phyloP scores from a whole-genome alignment of 1,140 invertebrate species.

The Zaprionus capensis region DNA sequence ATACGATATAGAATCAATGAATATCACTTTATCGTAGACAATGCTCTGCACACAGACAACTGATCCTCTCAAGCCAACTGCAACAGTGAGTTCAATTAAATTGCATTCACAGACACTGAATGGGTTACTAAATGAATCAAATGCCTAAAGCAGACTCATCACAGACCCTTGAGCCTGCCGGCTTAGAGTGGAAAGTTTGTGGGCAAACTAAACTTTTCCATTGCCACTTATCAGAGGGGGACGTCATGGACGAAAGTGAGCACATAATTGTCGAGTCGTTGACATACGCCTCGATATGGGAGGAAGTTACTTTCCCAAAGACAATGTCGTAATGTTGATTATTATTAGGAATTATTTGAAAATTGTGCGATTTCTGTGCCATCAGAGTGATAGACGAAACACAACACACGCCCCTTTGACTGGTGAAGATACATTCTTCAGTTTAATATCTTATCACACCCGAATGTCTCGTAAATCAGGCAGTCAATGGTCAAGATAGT shows the following conservation, averaged over 20 bases:
- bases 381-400: background rate
- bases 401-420: background rate
- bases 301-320: background rate
- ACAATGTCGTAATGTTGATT: constrained; percentile 13
- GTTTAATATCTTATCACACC: background rate
- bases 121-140: background rate
- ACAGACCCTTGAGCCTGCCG: background rate
- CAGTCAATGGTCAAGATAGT: background rate
- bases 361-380: background rate
- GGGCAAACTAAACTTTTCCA: constrained; percentile 13
- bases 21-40: background rate
- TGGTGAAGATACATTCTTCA: background rate
- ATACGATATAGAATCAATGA: background rate
- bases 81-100: background rate
- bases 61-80: too few relatives aligned
- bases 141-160: background rate
- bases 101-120: background rate
- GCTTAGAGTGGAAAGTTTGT: background rate
- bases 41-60: background rate
- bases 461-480: background rate
- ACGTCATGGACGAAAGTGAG: constrained; percentile 20
- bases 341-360: constrained; percentile 1
- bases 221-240: background rate
- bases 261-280: constrained; percentile 12
- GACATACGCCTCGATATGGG: constrained; percentile 10